Percentiles rank a stretch among this genome's conserved stretches.
Evolutionary conservation across 2,797 vertebrate species (phyloP).

Genomic region (Myotis planiceps): DNA sequence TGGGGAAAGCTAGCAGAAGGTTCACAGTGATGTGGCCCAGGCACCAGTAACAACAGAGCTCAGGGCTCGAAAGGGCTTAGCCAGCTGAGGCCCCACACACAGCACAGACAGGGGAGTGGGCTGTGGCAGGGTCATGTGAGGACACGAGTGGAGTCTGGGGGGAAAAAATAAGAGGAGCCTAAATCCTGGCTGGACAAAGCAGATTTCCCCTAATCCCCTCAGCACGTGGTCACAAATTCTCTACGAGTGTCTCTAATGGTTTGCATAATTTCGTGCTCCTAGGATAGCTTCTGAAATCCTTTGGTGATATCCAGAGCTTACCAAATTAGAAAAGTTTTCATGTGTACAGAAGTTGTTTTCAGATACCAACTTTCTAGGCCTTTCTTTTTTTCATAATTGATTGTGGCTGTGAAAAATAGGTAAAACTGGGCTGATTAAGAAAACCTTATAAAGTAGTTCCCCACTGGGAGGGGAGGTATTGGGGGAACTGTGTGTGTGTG

Average conservation of each 20-base stretch:
- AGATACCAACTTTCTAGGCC: neutral
- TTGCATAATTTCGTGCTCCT: neutral
- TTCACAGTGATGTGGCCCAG: conserved; percentile 31
- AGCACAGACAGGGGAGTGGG: neutral
- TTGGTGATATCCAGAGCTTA: neutral
- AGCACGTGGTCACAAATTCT: neutral
- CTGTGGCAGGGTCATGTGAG: conserved; percentile 42
- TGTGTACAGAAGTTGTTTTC: neutral
- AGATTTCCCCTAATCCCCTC: conserved; percentile 64
- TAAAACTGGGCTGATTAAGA: neutral
- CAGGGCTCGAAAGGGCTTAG: neutral
- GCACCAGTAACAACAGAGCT: conserved; percentile 37
- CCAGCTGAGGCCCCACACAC: conserved; percentile 14
- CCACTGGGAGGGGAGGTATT: neutral
- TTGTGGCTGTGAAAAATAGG: neutral
- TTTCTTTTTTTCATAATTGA: neutral
- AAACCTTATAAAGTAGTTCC: neutral
- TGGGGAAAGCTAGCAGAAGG: conserved; percentile 64
- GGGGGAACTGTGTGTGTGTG: neutral
- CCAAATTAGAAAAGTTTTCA: neutral
- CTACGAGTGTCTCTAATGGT: neutral
- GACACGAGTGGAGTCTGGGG: neutral
- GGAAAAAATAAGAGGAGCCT: neutral
- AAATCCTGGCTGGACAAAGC: conserved; percentile 24
- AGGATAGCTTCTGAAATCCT: neutral